A percentile compares a stretch with the other conserved stretches of the same genome.
phyloP scores from a whole-genome alignment of 2,113 vertebrate species.

The Alligator sinensis region DNA sequence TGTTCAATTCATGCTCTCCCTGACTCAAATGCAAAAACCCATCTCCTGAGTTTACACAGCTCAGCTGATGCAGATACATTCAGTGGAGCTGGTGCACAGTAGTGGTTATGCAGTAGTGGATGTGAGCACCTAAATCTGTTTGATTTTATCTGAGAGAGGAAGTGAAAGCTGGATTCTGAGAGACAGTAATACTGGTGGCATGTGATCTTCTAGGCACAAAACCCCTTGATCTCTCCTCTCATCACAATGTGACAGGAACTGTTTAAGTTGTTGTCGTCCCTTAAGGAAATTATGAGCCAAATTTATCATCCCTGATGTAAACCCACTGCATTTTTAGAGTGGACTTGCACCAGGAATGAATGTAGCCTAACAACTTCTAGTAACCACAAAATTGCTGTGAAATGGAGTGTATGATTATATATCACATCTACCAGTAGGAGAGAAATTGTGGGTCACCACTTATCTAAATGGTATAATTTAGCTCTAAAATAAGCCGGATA shows the following conservation, averaged over 20 bases:
- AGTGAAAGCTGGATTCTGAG: slow-evolving; percentile 11
- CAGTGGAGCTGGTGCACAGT: accelerated
- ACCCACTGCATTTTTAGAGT: not conserved
- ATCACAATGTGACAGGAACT: not conserved
- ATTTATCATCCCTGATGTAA: not conserved
- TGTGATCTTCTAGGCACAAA: not conserved
- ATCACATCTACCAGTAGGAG: slow-evolving; percentile 37
- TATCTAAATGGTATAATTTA: slow-evolving; percentile 27
- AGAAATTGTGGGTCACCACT: slow-evolving; percentile 14
- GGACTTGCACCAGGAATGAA: not conserved
- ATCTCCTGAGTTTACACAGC: not conserved
- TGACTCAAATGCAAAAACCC: not conserved
- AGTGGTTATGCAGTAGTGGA: not conserved
- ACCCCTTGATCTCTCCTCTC: not conserved
- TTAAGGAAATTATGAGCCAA: not conserved
- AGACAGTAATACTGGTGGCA: not conserved
- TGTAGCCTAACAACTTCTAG: slow-evolving; percentile 37
- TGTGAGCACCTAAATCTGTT: not conserved
- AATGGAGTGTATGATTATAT: slow-evolving; percentile 45
- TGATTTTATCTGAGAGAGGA: not conserved
- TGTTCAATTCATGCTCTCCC: not conserved
- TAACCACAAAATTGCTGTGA: slow-evolving; percentile 1
- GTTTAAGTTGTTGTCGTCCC: not conserved
- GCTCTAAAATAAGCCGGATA: not conserved
- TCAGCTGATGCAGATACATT: not conserved